phyloP scores from a whole-genome alignment of 2,888 invertebrate genomes.

The Thalpophila matura region DNA sequence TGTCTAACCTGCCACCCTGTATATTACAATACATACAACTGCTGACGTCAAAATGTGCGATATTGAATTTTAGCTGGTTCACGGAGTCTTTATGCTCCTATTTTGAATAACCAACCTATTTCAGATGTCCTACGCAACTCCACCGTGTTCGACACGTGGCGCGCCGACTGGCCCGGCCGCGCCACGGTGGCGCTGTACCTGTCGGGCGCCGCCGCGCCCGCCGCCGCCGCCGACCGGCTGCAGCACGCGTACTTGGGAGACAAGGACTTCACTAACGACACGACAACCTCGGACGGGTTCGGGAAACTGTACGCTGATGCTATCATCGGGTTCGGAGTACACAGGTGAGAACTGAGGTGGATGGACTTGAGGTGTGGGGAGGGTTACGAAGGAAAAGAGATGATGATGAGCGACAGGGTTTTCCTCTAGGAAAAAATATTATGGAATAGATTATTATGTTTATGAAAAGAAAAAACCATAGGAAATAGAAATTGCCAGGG shows the following conservation, averaged over 20 bases:
- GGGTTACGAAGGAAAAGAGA: no score
- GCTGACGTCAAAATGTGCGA: no score
- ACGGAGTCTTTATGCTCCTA: neutral
- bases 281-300: constrained; percentile 56
- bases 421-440: no score
- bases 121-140: constrained; percentile 90
- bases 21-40: no score
- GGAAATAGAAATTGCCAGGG: no score
- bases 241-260: constrained; percentile 61
- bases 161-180: constrained; percentile 89
- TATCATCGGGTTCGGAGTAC: constrained; percentile 79
- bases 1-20: no score
- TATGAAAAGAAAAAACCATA: no score
- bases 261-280: constrained; percentile 65
- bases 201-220: constrained; percentile 72
- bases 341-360: constrained; percentile 85
- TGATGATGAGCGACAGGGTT: no score
- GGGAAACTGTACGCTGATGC: constrained; percentile 74
- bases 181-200: constrained; percentile 93
- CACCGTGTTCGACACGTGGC: constrained; percentile 86
- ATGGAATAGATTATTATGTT: no score
- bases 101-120: constrained; percentile 4
- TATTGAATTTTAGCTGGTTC: no score
- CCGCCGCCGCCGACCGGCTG: constrained; percentile 84
- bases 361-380: no score